Base-by-base conservation (phyloP, 2,797 vertebrate genomes). In the Coccyzus lansbergi region DNA sequence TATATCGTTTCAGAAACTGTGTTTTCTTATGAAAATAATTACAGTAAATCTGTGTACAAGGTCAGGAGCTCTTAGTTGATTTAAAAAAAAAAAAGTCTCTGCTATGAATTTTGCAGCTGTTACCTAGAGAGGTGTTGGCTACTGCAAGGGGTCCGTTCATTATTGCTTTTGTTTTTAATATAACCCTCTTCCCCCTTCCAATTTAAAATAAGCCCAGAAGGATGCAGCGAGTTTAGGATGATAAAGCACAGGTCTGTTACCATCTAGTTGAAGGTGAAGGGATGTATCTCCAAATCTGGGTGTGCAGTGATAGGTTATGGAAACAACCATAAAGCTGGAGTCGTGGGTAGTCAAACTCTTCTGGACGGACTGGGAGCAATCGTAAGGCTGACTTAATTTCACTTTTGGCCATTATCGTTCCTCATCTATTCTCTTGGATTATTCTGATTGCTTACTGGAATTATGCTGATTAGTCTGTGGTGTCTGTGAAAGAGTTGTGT, bases 331-430 rank as follows among this genome's bases (percentile, higher is more conserved):
- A 74, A 87, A 95, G 90, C 15, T 67, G 33, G 51, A 89, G 29
- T 81, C 55, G 82, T 34, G 11, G 74, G 33, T 71, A 85, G 86
- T 83, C 38, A 82, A 72, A 55, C 92, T 92, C 71, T 92, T 95
- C 77, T 83, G 95, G 90, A 83, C 68, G 75, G 81, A 65, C 52
- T 71, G 51, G 79, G 79, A 95, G 44, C 78, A 75, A 84, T 97
- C 90, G 92, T 81, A 78, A 94, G 62, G 11, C 94, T 95, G 92
- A 84, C 77, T 96, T 92, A 86, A 91, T 96, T 97, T 96, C 81
- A 52, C 49, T 89, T 94, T 71, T 84, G 85, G 58, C 65, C 51
- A 15, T 95, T 93, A 94, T 82, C 91, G 88, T 49, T 60, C 64
- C 42, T 95, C 82, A 56, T 92, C 58, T 78, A 7, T 84, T 92